Conservation (phyloP, 2,888 invertebrate species). For the Opisthograptis luteolata region DNA sequence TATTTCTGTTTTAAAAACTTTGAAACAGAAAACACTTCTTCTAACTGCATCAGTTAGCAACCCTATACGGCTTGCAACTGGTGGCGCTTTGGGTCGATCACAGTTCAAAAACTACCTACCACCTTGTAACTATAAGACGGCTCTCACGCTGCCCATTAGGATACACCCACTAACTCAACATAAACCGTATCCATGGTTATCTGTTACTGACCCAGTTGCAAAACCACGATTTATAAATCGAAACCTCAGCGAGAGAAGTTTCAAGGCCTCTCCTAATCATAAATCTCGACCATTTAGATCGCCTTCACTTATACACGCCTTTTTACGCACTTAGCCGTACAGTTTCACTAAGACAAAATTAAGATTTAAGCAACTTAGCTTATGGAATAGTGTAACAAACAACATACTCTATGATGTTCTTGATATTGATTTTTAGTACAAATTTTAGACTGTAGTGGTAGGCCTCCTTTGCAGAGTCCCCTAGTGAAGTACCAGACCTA, state of each 20-base stretch:
- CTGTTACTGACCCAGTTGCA: constrained; percentile 69
- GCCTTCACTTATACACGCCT: constrained; percentile 15
- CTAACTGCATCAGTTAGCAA: too few relatives aligned
- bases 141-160: constrained; percentile 76
- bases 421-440: too few relatives aligned
- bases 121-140: constrained; percentile 29
- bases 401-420: too few relatives aligned
- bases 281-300: constrained; percentile 34
- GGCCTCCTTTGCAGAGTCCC: too few relatives aligned
- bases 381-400: too few relatives aligned
- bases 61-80: constrained; percentile 7
- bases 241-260: constrained; percentile 34
- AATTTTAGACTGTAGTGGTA: too few relatives aligned
- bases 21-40: too few relatives aligned
- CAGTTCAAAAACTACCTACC: constrained; percentile 6
- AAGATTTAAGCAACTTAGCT: neutral
- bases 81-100: constrained; percentile 4
- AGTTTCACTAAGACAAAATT: neutral
- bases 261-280: constrained; percentile 36
- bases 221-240: constrained; percentile 52
- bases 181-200: constrained; percentile 66
- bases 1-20: too few relatives aligned
- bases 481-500: too few relatives aligned
- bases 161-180: constrained; percentile 76
- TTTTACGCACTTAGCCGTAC: constrained; percentile 1